Conservation (phyloP, 2,113 vertebrate species). For the Callionymus lyra region DNA sequence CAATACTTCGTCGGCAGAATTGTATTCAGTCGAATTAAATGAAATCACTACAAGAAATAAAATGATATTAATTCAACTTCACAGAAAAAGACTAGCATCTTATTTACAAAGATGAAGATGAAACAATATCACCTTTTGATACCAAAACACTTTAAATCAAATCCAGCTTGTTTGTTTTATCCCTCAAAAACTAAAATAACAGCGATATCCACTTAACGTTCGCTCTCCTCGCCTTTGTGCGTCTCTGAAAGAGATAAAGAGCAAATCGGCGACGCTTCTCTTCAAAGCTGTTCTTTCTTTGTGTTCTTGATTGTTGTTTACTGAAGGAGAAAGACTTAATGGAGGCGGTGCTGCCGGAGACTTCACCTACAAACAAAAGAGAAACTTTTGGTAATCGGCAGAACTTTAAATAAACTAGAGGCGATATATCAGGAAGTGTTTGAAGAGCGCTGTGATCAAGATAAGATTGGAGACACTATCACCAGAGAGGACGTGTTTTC, state of each 20-base stretch:
- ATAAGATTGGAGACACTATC: conserved; percentile 64
- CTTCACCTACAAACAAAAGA: conserved; percentile 59
- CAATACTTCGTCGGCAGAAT: no score
- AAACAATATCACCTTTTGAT: no score
- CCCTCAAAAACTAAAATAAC: no score
- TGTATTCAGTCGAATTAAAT: no score
- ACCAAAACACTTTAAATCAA: no score
- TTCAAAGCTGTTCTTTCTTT: conserved; percentile 46
- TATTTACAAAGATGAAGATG: no score
- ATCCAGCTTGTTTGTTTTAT: no score
- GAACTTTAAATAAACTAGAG: conserved; percentile 58
- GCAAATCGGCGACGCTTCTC: conserved; percentile 38
- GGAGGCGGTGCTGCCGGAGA: not conserved
- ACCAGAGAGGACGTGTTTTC: conserved; percentile 43
- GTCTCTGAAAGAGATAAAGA: conserved; percentile 32
- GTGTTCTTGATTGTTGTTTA: conserved; percentile 27
- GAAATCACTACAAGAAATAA: no score
- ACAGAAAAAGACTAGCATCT: no score
- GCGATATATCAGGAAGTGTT: conserved; percentile 57
- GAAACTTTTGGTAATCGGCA: conserved; percentile 59
- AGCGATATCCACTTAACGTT: conserved; percentile 6
- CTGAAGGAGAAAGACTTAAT: conserved; percentile 27
- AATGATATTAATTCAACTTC: no score
- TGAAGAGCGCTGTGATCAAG: conserved; percentile 63
- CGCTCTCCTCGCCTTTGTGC: conserved; percentile 28